Evolutionary conservation across 2,113 vertebrate genomes (phyloP).

Genomic region (Trochalopteron elliotii): DNA sequence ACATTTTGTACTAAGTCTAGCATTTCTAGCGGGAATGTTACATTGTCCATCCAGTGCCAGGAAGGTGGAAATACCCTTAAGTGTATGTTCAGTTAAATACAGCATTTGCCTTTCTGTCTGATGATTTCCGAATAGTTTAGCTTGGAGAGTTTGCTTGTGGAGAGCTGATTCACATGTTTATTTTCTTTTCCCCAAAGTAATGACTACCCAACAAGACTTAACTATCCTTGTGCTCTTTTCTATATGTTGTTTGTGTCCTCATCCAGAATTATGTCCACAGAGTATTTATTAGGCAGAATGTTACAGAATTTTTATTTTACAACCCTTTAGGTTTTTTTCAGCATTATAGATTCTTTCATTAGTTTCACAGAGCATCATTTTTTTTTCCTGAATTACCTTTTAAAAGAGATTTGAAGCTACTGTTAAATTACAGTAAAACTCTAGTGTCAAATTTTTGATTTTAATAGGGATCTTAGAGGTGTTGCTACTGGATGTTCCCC

Average conservation of each 20-base stretch:
- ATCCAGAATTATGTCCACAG: neutral
- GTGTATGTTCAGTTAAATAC: neutral
- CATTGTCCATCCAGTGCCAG: neutral
- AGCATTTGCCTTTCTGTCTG: neutral
- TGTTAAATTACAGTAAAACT: neutral
- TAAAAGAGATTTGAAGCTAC: neutral
- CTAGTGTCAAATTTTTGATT: neutral
- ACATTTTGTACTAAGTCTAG: neutral
- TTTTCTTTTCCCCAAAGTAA: neutral
- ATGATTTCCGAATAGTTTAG: neutral
- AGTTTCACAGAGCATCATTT: neutral
- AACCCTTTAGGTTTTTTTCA: neutral
- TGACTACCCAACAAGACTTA: neutral
- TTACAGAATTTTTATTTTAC: neutral
- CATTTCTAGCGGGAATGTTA: neutral
- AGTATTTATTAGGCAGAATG: neutral
- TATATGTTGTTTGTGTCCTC: neutral
- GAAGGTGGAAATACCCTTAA: neutral
- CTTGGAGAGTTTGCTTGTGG: neutral
- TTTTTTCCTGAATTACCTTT: neutral
- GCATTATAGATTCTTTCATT: neutral
- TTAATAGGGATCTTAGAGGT: neutral
- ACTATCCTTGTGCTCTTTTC: neutral
- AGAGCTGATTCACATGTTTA: neutral
- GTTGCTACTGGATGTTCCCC: neutral